Evolutionary conservation across 2,113 vertebrate genomes (phyloP).

Genomic region (Brachyistius frenatus): DNA sequence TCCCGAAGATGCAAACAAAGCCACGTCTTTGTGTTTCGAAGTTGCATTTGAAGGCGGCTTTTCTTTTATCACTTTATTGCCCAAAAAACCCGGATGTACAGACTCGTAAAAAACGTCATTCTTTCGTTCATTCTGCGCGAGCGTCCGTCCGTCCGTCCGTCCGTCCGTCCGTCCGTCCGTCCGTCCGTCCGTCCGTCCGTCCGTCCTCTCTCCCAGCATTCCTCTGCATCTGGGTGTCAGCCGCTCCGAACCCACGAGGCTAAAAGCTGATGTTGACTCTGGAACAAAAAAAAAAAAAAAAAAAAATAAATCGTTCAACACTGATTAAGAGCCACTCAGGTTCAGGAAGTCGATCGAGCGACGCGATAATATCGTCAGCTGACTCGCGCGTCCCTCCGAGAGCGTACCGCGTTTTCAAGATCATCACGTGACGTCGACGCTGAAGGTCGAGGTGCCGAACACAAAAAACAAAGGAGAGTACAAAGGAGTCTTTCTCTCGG

Average conservation of each 20-base stretch:
- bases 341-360: conserved; percentile 6
- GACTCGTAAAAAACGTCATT: not conserved
- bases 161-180: not conserved
- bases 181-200: not conserved
- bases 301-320: conserved; percentile 54
- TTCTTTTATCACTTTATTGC: too few relatives aligned
- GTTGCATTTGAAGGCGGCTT: too few relatives aligned
- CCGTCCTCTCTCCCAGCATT: conserved; percentile 31
- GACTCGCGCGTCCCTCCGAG: conserved; percentile 13
- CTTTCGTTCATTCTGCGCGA: not conserved
- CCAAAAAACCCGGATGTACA: too few relatives aligned
- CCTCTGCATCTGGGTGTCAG: conserved; percentile 16
- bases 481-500: conserved; percentile 57
- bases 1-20: too few relatives aligned
- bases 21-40: too few relatives aligned
- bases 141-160: not conserved
- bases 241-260: conserved; percentile 40
- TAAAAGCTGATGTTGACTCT: conserved; percentile 58
- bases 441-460: conserved; percentile 24
- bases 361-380: conserved; percentile 34
- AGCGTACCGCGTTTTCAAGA: too few relatives aligned
- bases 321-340: conserved; percentile 40
- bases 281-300: not conserved
- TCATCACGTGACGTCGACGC: conserved; percentile 18
- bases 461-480: conserved; percentile 32